Base-by-base conservation (phyloP, 2,888 invertebrate genomes). In the Dione juno region DNA sequence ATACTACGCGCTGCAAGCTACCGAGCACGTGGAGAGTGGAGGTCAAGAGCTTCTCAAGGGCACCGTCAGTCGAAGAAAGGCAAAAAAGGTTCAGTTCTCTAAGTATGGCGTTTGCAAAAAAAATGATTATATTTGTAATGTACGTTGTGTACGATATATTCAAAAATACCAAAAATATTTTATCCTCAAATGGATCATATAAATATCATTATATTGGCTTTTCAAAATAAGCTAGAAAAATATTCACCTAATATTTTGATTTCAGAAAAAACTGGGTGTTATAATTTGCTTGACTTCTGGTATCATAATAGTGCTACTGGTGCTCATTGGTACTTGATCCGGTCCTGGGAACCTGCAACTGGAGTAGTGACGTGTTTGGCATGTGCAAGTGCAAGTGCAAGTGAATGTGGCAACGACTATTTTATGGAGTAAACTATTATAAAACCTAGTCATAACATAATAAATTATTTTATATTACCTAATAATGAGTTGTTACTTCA, bases 1-100 rank as follows among this genome's bases (percentile, higher is more conserved):
- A 88, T 95, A 94, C 89, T 95, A 94, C 87, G 95, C 95, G 75
- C 90, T 93, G 81, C 93, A 92, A 80, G 95, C 95, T 19, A 92
- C 91, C 28, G 93, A 94, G 76, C 94, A 94, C 81, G 93, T 96
- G 69, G 95, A 94, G 76, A 81, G 78, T 75, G 95, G 95, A 64
- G 93, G 94, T 41, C 84, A 84, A 57, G 89, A 95, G 77, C 89
- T 95, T 66, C 84, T 88, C 69, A 89, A 90, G 77, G 95, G 95
- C 65, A 88, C 90, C 77, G 86, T 90, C 77, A 91, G 84, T 74
- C 92, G 89, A 76, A 84, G 82, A 57, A 93, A 88, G 78, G 85
- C 92, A 59, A 85, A 88, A 71, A 94, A 94, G 93, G 95, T 95
- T 45, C 28, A 28, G 19, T 5, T 65, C 1, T 41, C 37, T n/a